Evolutionary conservation across 2,113 vertebrate genomes (phyloP).

Genomic region (Rhizomys pruinosus): DNA sequence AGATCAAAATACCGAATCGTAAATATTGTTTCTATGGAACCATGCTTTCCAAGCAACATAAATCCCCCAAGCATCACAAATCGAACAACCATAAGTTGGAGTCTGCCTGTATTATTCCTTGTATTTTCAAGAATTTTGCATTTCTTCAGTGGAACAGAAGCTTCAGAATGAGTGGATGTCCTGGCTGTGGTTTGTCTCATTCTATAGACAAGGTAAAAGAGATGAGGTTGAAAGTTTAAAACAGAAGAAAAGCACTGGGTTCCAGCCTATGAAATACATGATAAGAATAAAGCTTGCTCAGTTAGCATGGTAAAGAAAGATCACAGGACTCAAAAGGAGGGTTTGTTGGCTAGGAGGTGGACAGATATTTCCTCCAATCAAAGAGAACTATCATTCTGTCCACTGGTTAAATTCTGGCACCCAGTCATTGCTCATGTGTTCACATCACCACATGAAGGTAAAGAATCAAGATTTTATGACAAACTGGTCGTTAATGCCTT

Average conservation of each 20-base stretch:
- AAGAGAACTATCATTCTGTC: not conserved
- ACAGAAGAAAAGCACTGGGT: not conserved
- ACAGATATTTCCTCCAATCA: not conserved
- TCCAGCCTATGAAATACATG: not conserved
- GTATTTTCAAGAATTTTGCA: conserved; percentile 10
- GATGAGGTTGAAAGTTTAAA: not conserved
- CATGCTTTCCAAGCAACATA: not conserved
- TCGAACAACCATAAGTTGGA: not conserved
- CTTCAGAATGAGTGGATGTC: not conserved
- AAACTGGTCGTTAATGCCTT: not conserved
- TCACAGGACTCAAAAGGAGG: not conserved
- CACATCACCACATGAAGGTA: not conserved
- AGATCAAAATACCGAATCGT: not conserved
- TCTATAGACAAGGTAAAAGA: not conserved
- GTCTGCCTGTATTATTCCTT: not conserved
- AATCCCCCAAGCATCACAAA: not conserved
- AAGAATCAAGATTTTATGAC: conserved; percentile 26
- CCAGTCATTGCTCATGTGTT: not conserved
- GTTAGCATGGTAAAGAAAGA: not conserved
- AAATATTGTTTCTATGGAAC: not conserved
- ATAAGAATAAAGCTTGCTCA: not conserved
- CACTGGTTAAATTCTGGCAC: not conserved
- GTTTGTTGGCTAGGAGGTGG: not conserved
- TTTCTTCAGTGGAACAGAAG: not conserved
- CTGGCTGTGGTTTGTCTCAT: not conserved